These are phyloP conservation scores for Rattus rattus DNA, from an alignment of 2,113 vertebrate species.

Conservation along the genomic window DNA sequence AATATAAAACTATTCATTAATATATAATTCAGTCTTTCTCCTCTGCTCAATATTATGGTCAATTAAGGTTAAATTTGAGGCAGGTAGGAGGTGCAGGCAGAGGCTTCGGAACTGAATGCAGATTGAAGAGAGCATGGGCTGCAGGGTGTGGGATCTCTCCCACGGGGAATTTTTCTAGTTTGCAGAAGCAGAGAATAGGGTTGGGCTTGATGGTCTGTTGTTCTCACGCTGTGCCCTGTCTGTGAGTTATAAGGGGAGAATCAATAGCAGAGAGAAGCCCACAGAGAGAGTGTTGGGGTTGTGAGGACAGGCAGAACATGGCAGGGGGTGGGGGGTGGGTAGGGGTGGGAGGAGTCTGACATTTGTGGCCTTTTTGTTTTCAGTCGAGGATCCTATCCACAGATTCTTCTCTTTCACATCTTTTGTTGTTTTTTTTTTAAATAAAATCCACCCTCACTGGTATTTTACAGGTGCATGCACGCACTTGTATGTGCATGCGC, in stretches of 20 bases:
- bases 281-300: background rate
- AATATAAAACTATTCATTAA: background rate
- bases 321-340: too few species aligned
- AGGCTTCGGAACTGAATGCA: background rate
- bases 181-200: background rate
- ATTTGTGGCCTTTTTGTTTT: background rate
- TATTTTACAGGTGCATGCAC: too few species aligned
- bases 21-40: background rate
- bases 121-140: background rate
- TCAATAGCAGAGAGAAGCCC: background rate
- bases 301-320: rapidly evolving
- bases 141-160: too few species aligned
- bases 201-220: background rate
- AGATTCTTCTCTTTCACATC: background rate
- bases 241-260: background rate
- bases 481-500: too few species aligned
- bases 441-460: background rate
- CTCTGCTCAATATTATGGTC: background rate
- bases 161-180: rapidly evolving
- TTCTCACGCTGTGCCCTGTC: background rate
- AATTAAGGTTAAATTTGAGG: background rate
- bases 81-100: too few species aligned
- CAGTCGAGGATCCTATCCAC: background rate
- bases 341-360: background rate
- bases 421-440: background rate